Evolutionary conservation across 2,888 invertebrate species (phyloP).

Genomic region (Callosobruchus maculatus): DNA sequence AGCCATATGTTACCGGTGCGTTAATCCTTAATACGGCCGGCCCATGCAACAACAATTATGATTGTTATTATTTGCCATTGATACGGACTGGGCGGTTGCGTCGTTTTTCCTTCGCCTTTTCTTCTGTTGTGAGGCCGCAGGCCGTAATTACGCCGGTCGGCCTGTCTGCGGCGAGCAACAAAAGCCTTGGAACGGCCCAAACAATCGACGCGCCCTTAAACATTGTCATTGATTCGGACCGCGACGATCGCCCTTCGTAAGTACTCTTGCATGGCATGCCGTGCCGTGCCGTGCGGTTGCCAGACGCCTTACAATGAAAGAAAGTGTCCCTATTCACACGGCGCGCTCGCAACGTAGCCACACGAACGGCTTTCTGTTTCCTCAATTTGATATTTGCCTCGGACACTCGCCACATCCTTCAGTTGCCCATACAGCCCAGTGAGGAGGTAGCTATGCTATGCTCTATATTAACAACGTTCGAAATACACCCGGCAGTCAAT

Average conservation of each 20-base stretch:
- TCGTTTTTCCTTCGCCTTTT: neutral
- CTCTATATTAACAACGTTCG: too few relatives aligned
- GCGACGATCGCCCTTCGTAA: too few relatives aligned
- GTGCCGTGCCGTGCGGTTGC: too few relatives aligned
- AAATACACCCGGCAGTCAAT: too few relatives aligned
- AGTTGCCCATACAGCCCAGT: too few relatives aligned
- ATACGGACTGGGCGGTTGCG: neutral
- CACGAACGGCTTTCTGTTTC: neutral
- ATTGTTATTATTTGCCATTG: too few relatives aligned
- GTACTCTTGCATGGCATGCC: too few relatives aligned
- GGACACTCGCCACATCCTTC: too few relatives aligned
- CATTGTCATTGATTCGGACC: constrained; percentile 34
- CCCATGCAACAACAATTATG: constrained; percentile 20
- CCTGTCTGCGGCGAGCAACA: constrained; percentile 28
- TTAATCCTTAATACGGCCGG: constrained; percentile 20
- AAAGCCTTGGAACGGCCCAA: constrained; percentile 33
- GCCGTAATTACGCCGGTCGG: constrained; percentile 36
- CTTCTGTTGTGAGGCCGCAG: constrained; percentile 12
- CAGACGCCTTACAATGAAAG: constrained; percentile 6
- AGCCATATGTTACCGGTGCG: neutral
- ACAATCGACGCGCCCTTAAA: constrained; percentile 36
- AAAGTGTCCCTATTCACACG: constrained; percentile 24
- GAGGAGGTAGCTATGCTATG: too few relatives aligned
- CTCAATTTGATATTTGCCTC: neutral
- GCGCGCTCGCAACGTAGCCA: constrained; percentile 8